Evolutionary conservation across 2,888 invertebrate species (phyloP), one percentile per base, ranked within the genome.

Genomic region (Lasioglossum calceatum): DNA sequence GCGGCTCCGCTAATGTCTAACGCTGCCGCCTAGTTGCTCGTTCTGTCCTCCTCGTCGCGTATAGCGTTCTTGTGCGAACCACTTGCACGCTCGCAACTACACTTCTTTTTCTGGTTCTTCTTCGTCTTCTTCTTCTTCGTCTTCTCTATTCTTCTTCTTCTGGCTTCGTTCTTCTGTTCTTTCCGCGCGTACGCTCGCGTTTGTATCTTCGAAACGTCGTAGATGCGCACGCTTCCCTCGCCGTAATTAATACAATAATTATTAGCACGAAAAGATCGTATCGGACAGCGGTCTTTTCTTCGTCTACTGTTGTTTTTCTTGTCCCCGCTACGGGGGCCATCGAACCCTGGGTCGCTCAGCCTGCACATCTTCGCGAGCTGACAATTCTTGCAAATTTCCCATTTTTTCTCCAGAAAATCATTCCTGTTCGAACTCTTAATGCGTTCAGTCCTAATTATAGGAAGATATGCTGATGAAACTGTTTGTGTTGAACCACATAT

Each of bases 241-340:
- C 78, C 72, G 83, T 93, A 94, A 94, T 94, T 93, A 94, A 94
- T 94, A 93, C 92, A 93, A 93, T 93, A 93, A 93, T 94, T 94
- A 94, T 94, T 92, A 94, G 93, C 93, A 93, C 94, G 94, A 94
- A 92, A 94, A 94, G 94, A 93, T 93, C 87, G 88, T 94, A 93
- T 94, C 93, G 90, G 84, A 61, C 82, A 83, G 75, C 84, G 87
- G 91, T 89, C 89, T 92, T 92, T 92, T 91, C 92, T 91, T 92
- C 91, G 92, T 92, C 92, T 92, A 89, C 86, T 77, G 88, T 82
- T 84, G 87, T 91, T 92, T 92, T 92, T 92, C 91, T 91, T 92
- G 91, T 91, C 90, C 88, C 89, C 88, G 64, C 88, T 32, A 72
- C 50, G 75, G 84, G 64, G 91, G 91, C 90, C 91, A 91, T 88